Conservation (phyloP, 2,113 vertebrate genomes). For the Sceloporus undulatus region DNA sequence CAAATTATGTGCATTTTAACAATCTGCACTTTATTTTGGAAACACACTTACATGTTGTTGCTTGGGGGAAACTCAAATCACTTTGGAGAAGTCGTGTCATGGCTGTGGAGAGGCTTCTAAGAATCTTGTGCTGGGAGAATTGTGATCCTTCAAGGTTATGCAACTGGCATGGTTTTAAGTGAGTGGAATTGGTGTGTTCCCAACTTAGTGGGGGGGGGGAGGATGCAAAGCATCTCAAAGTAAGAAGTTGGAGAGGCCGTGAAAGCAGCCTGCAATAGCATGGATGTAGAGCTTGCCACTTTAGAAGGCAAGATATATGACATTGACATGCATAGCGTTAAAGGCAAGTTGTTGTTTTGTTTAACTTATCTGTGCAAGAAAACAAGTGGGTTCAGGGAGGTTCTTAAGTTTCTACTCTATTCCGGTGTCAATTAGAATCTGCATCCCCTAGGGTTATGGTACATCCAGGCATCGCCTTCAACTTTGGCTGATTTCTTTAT, state of each 20-base stretch:
- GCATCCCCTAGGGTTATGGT: neutral
- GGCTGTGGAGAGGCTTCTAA: neutral
- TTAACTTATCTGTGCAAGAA: too few relatives aligned
- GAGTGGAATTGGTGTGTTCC: too few relatives aligned
- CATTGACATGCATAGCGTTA: neutral
- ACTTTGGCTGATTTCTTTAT: neutral
- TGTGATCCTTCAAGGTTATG: neutral
- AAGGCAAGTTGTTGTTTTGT: too few relatives aligned
- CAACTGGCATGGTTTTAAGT: neutral
- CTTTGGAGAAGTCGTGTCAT: neutral
- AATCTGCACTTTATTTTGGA: constrained; percentile 62
- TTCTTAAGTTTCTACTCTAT: too few relatives aligned
- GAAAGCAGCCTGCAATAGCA: neutral
- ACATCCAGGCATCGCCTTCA: neutral
- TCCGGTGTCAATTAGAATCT: too few relatives aligned
- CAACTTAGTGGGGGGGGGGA: neutral
- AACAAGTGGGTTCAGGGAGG: too few relatives aligned
- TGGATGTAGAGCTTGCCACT: neutral
- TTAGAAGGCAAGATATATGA: neutral
- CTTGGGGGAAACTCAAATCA: constrained; percentile 30
- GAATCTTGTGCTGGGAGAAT: neutral
- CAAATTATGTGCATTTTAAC: constrained; percentile 69
- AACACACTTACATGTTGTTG: constrained; percentile 47
- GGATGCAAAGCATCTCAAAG: neutral
- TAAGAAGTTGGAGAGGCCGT: neutral